Evolutionary conservation across 2,797 vertebrate species (phyloP).

Genomic region (Emydoidea blandingii): DNA sequence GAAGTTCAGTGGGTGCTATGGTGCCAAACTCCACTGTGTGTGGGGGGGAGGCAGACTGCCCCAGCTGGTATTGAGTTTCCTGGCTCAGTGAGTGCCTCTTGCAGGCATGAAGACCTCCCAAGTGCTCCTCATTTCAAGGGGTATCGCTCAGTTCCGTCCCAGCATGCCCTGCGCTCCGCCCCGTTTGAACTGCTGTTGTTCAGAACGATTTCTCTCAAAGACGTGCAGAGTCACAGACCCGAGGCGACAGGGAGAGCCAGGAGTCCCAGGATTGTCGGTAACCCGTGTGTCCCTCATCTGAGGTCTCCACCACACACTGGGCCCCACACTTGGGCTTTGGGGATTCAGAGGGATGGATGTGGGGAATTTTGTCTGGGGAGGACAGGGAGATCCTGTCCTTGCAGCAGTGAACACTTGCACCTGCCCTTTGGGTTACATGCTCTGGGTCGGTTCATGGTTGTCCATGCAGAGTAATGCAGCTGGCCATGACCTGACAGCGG

Average conservation of each 20-base stretch:
- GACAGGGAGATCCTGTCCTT: neutral
- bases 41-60: too few relatives aligned
- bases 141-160: neutral
- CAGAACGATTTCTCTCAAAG: too few relatives aligned
- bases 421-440: neutral
- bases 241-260: too few relatives aligned
- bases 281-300: neutral
- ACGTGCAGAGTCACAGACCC: too few relatives aligned
- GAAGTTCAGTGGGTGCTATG: too few relatives aligned
- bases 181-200: too few relatives aligned
- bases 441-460: neutral
- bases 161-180: too few relatives aligned
- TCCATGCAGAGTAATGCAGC: neutral
- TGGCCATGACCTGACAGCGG: neutral
- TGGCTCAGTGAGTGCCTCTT: neutral
- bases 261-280: neutral
- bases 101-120: neutral
- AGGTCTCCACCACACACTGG: too few relatives aligned
- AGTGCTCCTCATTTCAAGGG: neutral
- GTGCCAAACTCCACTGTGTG: neutral
- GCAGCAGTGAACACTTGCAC: neutral
- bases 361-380: neutral
- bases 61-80: neutral
- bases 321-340: neutral
- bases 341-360: neutral